Evolutionary conservation across 2,888 invertebrate genomes (phyloP).

Genomic region (Plebejus argus): DNA sequence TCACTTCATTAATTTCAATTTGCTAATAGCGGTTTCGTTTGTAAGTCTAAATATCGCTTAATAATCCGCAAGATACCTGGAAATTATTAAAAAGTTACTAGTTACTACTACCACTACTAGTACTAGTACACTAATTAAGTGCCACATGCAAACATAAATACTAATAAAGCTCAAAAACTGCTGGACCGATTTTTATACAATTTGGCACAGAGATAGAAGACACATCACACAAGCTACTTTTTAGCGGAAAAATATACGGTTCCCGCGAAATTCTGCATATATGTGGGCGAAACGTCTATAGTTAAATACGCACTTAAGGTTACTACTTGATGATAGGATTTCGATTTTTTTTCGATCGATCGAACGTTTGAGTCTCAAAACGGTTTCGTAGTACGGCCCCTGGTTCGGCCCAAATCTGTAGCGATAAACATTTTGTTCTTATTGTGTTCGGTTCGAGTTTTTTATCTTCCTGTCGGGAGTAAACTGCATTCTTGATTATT

Average conservation of each 20-base stretch:
- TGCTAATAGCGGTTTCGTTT: constrained; percentile 11
- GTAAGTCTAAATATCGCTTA: constrained; percentile 7
- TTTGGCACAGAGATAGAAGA: background rate
- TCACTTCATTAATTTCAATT: constrained; percentile 32
- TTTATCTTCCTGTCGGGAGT: constrained; percentile 38
- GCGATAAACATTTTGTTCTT: constrained; percentile 42
- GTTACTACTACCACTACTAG: too few relatives aligned
- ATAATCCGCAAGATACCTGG: background rate
- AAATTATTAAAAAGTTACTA: background rate
- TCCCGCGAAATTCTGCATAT: background rate
- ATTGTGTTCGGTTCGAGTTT: constrained; percentile 41
- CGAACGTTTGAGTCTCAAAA: too few relatives aligned
- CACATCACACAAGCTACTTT: background rate
- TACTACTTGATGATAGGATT: too few relatives aligned
- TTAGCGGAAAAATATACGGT: background rate
- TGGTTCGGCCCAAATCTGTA: constrained; percentile 40
- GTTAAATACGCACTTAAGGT: too few relatives aligned
- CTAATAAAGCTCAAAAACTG: too few relatives aligned
- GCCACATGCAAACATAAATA: too few relatives aligned
- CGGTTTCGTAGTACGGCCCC: background rate
- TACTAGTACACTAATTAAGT: too few relatives aligned
- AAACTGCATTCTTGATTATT: constrained; percentile 29
- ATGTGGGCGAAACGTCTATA: too few relatives aligned
- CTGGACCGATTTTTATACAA: background rate
- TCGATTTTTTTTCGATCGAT: too few relatives aligned